Percentiles rank a stretch among this genome's conserved stretches.
These are phyloP conservation scores for Cantharis flavilabris DNA, from an alignment of 2,888 invertebrate species.

Conservation along the genomic window DNA sequence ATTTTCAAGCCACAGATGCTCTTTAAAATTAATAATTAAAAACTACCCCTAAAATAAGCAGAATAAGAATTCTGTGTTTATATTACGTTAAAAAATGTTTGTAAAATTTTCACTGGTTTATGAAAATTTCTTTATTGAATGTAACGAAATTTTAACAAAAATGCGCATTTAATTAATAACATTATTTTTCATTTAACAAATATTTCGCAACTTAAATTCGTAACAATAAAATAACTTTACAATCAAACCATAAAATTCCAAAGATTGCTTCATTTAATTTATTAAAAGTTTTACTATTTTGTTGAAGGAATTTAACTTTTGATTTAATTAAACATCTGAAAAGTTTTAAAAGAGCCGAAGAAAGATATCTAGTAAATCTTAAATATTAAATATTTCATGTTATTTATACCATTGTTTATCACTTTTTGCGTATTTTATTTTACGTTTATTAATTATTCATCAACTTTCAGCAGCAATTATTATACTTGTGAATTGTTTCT, in stretches of 20 bases:
- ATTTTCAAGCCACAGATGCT: slow-evolving; percentile 17
- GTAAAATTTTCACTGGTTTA: background rate
- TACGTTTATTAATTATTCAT: too few species aligned
- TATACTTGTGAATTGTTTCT: background rate
- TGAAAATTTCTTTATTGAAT: background rate
- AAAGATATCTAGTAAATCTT: slow-evolving; percentile 41
- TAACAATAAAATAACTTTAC: slow-evolving; percentile 16
- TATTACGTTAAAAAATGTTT: background rate
- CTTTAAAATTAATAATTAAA: slow-evolving; percentile 19
- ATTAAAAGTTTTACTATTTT: slow-evolving; percentile 39
- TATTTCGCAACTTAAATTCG: background rate
- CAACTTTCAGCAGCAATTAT: too few species aligned
- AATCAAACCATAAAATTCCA: slow-evolving; percentile 30
- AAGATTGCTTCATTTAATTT: slow-evolving; percentile 41
- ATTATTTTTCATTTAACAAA: background rate
- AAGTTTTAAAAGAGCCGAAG: slow-evolving; percentile 39
- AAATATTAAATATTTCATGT: slow-evolving; percentile 22
- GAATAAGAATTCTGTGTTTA: background rate
- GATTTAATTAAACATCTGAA: slow-evolving; percentile 46
- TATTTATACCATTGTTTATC: background rate
- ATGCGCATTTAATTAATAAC: background rate
- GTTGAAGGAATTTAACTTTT: slow-evolving; percentile 42
- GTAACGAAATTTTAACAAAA: background rate
- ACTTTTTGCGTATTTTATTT: background rate
- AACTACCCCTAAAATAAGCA: slow-evolving; percentile 10